Percentiles rank a stretch among this genome's conserved stretches.
Conservation (phyloP, 2,888 invertebrate genomes). For the Ectropis crepuscularia region DNA sequence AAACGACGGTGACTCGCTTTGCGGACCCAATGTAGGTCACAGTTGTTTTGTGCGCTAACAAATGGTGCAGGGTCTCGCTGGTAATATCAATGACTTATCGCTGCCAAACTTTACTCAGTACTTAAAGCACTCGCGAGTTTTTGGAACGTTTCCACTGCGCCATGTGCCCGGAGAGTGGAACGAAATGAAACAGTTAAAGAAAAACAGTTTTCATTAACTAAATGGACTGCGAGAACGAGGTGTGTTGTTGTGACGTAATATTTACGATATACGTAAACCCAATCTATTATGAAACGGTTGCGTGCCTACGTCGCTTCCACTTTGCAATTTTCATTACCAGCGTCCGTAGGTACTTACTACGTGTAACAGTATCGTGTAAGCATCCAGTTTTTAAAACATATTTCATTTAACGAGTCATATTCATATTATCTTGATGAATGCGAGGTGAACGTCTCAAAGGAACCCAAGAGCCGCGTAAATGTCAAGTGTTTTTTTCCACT, state of each 20-base stretch:
- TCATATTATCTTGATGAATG: constrained; percentile 19
- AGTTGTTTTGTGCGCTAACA: constrained; percentile 58
- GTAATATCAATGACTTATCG: constrained; percentile 59
- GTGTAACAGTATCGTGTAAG: constrained; percentile 29
- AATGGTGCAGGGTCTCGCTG: constrained; percentile 61
- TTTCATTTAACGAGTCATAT: constrained; percentile 15
- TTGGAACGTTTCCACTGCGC: constrained; percentile 29
- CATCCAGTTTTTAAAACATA: constrained; percentile 8
- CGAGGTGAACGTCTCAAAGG: constrained; percentile 19
- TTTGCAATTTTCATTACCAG: constrained; percentile 48
- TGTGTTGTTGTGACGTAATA: constrained; percentile 37
- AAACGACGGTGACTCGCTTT: constrained; percentile 46
- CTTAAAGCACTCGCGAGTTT: constrained; percentile 44
- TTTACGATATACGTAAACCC: constrained; percentile 8
- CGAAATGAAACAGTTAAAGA: constrained; percentile 18
- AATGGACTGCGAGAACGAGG: constrained; percentile 33
- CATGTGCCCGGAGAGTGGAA: constrained; percentile 10
- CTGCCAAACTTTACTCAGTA: constrained; percentile 48
- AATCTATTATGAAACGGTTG: constrained; percentile 48
- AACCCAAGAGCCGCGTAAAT: constrained; percentile 36
- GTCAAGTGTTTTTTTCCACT: constrained; percentile 38
- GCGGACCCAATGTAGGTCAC: constrained; percentile 70
- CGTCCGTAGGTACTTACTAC: constrained; percentile 31
- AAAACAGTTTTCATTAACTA: constrained; percentile 38
- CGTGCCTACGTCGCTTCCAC: constrained; percentile 45